These are phyloP conservation scores for Dysmachus trigonus DNA, from an alignment of 2,888 invertebrate genomes.

Conservation along the genomic window DNA sequence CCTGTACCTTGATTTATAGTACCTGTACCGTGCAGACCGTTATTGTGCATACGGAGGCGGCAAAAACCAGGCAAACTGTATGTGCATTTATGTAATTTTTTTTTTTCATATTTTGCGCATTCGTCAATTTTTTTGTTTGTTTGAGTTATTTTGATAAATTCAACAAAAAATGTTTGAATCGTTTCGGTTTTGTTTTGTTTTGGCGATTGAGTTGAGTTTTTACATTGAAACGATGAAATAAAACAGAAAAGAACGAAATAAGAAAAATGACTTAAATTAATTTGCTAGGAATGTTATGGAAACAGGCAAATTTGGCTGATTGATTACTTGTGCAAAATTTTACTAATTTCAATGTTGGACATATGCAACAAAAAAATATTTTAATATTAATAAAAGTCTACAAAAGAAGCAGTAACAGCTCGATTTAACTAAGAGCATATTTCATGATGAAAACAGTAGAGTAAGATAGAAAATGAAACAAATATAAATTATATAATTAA, in stretches of 20 bases:
- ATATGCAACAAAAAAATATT: neutral
- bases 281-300: neutral
- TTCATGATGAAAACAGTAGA: neutral
- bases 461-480: neutral
- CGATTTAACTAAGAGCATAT: neutral
- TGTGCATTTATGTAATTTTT: constrained; percentile 51
- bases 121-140: neutral
- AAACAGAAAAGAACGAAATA: constrained; percentile 26
- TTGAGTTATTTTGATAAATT: neutral
- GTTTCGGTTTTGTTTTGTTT: neutral
- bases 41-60: constrained; percentile 94
- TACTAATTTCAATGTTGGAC: neutral
- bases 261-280: constrained; percentile 28
- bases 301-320: neutral
- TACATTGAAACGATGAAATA: constrained; percentile 19
- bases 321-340: neutral
- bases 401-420: neutral
- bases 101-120: constrained; percentile 44
- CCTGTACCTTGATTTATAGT: neutral
- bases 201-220: neutral
- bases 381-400: neutral
- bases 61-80: constrained; percentile 97
- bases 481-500: neutral
- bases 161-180: neutral
- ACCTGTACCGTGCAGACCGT: constrained; percentile 68